Base-by-base conservation (phyloP, 2,797 vertebrate genomes). In the Takifugu rubripes region DNA sequence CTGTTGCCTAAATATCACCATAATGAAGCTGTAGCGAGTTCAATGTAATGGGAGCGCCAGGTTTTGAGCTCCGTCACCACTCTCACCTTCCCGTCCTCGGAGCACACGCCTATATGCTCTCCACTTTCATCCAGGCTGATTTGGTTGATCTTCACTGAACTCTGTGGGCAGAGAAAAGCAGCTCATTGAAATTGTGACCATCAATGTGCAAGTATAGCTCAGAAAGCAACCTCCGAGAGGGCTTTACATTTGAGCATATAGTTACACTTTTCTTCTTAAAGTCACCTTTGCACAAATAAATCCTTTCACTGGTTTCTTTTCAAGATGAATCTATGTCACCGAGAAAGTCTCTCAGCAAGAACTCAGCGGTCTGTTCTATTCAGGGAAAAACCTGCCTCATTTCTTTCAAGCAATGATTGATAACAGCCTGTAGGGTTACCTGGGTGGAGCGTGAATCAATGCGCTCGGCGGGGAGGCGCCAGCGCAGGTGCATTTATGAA, bases 121-220 rank as follows among this genome's bases (percentile, higher is more conserved):
- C 96, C 97, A 50, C 95, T 95, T 83, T 99, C 96, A 91, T 99
- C 97, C 90, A 99, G 85, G 82, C 97, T 99, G 87, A 99, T 95
- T 87, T 99, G 97, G 90, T 99, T 99, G 90, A 99, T 96, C 90
- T 97, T 99, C 88, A 99, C 97, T 14, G 93, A 92, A 83, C 95
- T 97, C 97, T 99, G 86, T 45, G 1, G 72, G 76, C 58, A 88
- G 67, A 86, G 81, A 84, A 83, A 65, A 84, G 78, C 73, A 59
- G 62, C 14, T 66, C 66, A 79, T 14, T 40, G 12, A 40, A 40
- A 40, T 14, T 40, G 36, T 40, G 36, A 40, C 36, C 36, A 12
- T 11, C 11, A 11, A 40, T 2, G 10, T 12, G 61, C 3, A 25
- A 67, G 68, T 74, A 80, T 43, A 54, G 54, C 56, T 66, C 64